A percentile compares a stretch with the other conserved stretches of the same genome.
These are phyloP conservation scores for Porites divaricata DNA, from an alignment of 92 coral and sea anemone species.

Conservation along the genomic window DNA sequence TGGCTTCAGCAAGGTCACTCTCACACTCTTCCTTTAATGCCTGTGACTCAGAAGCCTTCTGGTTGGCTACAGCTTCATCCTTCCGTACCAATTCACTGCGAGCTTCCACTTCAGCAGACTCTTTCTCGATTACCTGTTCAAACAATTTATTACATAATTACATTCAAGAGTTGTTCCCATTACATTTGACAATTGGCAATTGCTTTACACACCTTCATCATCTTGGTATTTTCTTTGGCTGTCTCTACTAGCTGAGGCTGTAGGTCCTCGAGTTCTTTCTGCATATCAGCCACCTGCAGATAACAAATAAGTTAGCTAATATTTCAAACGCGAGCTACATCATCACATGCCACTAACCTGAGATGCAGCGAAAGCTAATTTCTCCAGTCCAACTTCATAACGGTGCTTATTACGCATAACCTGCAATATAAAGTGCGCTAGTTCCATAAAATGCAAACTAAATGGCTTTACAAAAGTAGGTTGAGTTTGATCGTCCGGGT, in stretches of 20 bases:
- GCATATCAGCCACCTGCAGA: constrained; percentile 97
- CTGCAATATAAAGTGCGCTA: constrained; percentile 38
- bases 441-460: not conserved
- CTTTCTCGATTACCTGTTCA: constrained; percentile 90
- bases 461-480: no score
- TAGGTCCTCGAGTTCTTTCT: constrained; percentile 95
- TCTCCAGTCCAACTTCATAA: constrained; percentile 97
- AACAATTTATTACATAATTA: not conserved
- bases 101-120: constrained; percentile 95
- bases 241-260: constrained; percentile 97
- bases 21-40: constrained; percentile 98
- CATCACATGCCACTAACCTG: constrained; percentile 65
- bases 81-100: constrained; percentile 96
- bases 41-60: constrained; percentile 97
- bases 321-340: not conserved
- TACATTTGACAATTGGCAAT: not conserved
- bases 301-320: not conserved
- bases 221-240: constrained; percentile 93
- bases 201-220: constrained; percentile 81
- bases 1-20: constrained; percentile 95
- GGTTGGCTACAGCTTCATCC: constrained; percentile 98
- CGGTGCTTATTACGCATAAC: constrained; percentile 96
- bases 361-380: constrained; percentile 97
- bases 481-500: no score
- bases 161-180: not conserved